Evolutionary conservation across 2,888 invertebrate genomes (phyloP), one percentile per base, ranked within the genome.

Genomic region (Tortricodes alternella): DNA sequence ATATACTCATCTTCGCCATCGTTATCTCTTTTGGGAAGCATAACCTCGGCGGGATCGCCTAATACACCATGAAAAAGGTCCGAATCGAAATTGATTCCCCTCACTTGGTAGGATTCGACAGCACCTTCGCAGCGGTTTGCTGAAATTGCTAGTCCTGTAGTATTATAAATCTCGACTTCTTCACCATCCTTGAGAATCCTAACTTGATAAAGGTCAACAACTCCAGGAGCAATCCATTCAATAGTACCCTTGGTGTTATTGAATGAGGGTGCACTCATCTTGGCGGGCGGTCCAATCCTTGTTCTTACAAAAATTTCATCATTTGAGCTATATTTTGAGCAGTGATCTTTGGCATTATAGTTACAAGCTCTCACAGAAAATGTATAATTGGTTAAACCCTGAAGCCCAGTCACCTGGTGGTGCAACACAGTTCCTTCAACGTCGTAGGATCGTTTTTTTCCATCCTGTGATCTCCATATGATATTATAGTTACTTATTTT

Each of bases 291-390:
- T 37, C 95, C 95, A 62, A 95, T 93, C 58, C 90, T 85, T 0
- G 95, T 95, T 19, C 85, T 80, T 0, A 93, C 83, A 62, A 80
- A 79, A 35, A 93, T 81, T 1, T 89, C 83, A 62, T 87, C 81
- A 44, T 92, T 92, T 29, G 74, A 73, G 48, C 69, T 73, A 7
- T 82, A 76, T 19, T 86, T 75, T 1, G 96, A 96, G 71, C 94
- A 95, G 34, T 88, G 79, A 0, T 91, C 83, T 0, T 96, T 85
- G 15, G 78, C 83, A 59, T 73, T 72, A 67, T 24, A 53, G 39
- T 89, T 97, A 68, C 95, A 96, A 1, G 97, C 97, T 38, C 90
- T 85, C 0, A 97, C 92, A 52, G 91, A 90, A 16, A 96, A 92
- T 44, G 92, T 92, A 76, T 97, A 97, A 57, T 93, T 92, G 0